These are phyloP conservation scores for Colletes collaris DNA, from an alignment of 2,888 invertebrate genomes.

Conservation along the genomic window DNA sequence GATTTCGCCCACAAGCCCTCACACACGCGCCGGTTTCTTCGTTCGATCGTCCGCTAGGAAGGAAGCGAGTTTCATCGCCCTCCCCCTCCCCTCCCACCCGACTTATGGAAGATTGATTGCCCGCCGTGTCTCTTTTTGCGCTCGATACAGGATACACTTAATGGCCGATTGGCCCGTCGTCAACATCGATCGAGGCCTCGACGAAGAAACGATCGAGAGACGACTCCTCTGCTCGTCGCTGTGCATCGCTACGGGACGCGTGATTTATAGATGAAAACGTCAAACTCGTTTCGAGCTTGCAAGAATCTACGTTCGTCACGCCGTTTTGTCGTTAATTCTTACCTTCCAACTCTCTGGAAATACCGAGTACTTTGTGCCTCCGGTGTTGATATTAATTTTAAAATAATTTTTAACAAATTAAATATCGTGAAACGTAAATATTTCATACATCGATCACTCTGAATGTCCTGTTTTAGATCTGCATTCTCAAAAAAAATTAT, in stretches of 20 bases:
- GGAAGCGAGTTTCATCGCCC: conserved; percentile 53
- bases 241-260: conserved; percentile 4
- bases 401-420: no score
- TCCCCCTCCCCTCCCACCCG: conserved; percentile 58
- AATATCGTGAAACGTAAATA: no score
- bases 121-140: conserved; percentile 59
- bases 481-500: no score
- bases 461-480: no score
- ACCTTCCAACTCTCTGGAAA: no score
- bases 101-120: conserved; percentile 77
- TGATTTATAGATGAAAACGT: conserved; percentile 22
- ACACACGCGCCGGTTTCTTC: conserved; percentile 30
- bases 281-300: conserved; percentile 7
- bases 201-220: conserved; percentile 45
- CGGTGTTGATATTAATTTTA: no score
- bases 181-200: conserved; percentile 68
- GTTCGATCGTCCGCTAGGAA: conserved; percentile 30
- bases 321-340: neutral
- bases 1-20: conserved; percentile 35
- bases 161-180: conserved; percentile 74
- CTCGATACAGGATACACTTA: conserved; percentile 67
- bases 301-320: neutral
- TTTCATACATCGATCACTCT: no score
- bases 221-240: conserved; percentile 35
- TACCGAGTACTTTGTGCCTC: no score